These are phyloP conservation scores for Papilio polytes DNA, from an alignment of 1,140 invertebrate species.

Conservation along the genomic window DNA sequence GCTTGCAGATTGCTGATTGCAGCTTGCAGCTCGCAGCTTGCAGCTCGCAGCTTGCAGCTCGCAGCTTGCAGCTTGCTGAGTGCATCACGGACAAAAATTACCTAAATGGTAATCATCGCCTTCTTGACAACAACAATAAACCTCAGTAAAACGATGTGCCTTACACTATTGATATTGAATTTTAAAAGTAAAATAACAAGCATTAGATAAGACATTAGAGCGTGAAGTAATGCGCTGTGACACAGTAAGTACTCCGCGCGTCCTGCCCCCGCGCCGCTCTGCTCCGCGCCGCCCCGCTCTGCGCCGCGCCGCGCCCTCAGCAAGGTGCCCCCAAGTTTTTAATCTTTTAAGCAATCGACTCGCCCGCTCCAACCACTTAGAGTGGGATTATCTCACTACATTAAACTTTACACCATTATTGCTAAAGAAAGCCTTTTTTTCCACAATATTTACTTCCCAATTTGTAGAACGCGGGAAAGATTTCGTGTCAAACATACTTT, in stretches of 20 bases:
- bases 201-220: slow-evolving; percentile 18
- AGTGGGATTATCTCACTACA: slow-evolving; percentile 55
- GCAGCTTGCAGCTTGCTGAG: not conserved
- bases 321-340: slow-evolving; percentile 55
- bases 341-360: slow-evolving; percentile 55
- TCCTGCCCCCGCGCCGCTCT: not conserved
- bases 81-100: too few species aligned
- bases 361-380: slow-evolving; percentile 46
- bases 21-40: not conserved
- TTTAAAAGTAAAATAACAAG: not conserved
- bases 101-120: too few species aligned
- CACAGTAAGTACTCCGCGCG: slow-evolving; percentile 14
- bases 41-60: not conserved
- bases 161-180: not conserved
- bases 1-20: too few species aligned
- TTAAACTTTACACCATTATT: slow-evolving; percentile 55
- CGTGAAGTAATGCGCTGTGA: slow-evolving; percentile 27
- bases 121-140: not conserved
- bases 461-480: not conserved
- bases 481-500: not conserved
- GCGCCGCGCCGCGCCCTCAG: slow-evolving; percentile 34
- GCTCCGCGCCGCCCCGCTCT: not conserved
- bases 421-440: slow-evolving; percentile 41
- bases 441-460: slow-evolving; percentile 39
- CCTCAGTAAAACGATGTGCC: not conserved